Percentiles rank a stretch among this genome's conserved stretches.
phyloP scores from a whole-genome alignment of 2,797 vertebrate species.

The Prionace glauca region DNA sequence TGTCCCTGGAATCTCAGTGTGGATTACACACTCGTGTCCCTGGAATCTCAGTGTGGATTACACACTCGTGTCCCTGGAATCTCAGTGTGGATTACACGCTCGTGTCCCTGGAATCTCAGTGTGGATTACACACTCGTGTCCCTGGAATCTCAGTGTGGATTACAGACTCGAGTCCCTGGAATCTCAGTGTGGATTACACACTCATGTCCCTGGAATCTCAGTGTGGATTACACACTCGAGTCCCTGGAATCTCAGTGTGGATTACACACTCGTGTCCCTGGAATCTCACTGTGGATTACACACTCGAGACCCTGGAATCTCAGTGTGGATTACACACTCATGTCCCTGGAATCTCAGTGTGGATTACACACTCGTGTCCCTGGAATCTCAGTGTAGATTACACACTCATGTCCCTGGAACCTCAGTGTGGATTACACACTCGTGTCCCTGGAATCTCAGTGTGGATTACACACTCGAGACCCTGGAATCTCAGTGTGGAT shows the following conservation, averaged over 20 bases:
- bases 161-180: no score
- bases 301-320: not conserved
- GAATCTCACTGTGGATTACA: not conserved
- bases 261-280: not conserved
- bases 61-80: no score
- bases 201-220: not conserved
- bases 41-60: no score
- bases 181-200: not conserved
- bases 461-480: not conserved
- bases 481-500: not conserved
- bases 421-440: not conserved
- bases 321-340: not conserved
- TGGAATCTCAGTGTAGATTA: not conserved
- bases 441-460: not conserved
- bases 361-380: not conserved
- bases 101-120: not conserved
- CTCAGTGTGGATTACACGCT: not conserved
- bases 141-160: not conserved
- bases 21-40: no score
- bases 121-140: not conserved
- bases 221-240: not conserved
- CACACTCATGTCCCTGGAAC: not conserved
- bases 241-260: not conserved
- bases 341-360: not conserved
- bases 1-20: no score